These are phyloP conservation scores for Arvicanthis niloticus DNA, from an alignment of 2,113 vertebrate genomes.

Conservation along the genomic window DNA sequence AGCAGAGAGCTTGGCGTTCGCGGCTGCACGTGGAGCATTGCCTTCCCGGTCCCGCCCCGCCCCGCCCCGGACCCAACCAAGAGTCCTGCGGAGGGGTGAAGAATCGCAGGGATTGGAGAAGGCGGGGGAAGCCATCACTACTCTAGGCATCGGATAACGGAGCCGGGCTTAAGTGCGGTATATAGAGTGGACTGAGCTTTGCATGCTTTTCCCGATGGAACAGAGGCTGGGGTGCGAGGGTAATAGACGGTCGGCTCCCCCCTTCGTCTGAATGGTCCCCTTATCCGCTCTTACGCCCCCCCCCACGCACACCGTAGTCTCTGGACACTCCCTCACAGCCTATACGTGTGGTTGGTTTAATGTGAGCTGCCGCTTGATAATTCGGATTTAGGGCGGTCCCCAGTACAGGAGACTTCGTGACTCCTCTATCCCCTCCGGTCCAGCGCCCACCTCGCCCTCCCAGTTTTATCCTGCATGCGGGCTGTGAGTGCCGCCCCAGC, in stretches of 20 bases:
- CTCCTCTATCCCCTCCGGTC: background rate
- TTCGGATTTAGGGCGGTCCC: conserved; percentile 1
- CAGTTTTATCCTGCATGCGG: background rate
- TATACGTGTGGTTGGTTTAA: background rate
- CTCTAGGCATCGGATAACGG: background rate
- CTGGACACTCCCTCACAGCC: background rate
- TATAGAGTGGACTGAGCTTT: background rate
- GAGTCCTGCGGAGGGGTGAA: conserved; percentile 12
- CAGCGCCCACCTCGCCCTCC: conserved; percentile 4
- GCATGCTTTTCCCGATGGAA: background rate
- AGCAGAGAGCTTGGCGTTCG: fast-evolving
- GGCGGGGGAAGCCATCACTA: no score
- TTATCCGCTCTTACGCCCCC: background rate
- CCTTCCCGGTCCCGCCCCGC: conserved; percentile 33
- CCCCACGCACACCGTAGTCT: background rate
- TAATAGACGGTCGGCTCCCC: background rate
- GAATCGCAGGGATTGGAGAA: no score
- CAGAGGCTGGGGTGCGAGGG: no score
- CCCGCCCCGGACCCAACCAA: conserved; percentile 56
- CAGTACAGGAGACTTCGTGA: conserved; percentile 29
- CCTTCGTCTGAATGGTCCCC: background rate
- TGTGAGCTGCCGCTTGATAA: background rate
- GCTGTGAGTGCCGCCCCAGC: background rate
- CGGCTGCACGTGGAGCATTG: conserved; percentile 61
- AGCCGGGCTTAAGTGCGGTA: fast-evolving